Conservation (phyloP, 2,888 invertebrate genomes). For the Meteorus colon region DNA sequence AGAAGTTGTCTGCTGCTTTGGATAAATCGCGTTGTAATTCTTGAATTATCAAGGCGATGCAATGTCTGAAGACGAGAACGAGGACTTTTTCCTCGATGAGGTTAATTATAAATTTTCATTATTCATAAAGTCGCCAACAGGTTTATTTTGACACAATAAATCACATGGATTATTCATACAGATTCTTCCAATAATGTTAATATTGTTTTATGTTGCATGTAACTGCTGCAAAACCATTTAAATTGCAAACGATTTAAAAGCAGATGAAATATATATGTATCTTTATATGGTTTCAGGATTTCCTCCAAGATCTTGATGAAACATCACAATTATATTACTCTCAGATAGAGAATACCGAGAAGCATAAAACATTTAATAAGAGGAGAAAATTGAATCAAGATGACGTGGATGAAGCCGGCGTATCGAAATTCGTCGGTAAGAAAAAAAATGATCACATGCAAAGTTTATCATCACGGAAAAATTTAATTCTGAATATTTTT, state of each 20-base stretch:
- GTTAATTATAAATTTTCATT: conserved; percentile 44
- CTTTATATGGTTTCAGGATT: conserved; percentile 54
- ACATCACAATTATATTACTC: conserved; percentile 51
- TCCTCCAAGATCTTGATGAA: conserved; percentile 57
- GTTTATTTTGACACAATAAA: no score
- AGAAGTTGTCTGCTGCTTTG: no score
- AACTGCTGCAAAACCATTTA: background rate
- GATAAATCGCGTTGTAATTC: no score
- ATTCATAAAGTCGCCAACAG: no score
- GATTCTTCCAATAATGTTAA: background rate
- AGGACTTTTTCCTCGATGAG: conserved; percentile 62
- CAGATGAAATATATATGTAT: background rate
- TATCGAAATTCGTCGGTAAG: conserved; percentile 18
- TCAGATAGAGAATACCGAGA: conserved; percentile 38
- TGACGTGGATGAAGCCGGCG: background rate
- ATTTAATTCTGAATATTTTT: conserved; percentile 52
- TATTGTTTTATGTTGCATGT: background rate
- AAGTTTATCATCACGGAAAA: conserved; percentile 45
- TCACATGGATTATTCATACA: background rate
- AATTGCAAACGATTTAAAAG: background rate
- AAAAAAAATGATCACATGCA: conserved; percentile 35
- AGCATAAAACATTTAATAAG: background rate
- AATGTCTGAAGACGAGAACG: conserved; percentile 56
- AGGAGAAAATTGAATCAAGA: conserved; percentile 18
- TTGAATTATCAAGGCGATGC: background rate